Evolutionary conservation across 2,888 invertebrate genomes (phyloP).

Genomic region (Pterostichus niger): DNA sequence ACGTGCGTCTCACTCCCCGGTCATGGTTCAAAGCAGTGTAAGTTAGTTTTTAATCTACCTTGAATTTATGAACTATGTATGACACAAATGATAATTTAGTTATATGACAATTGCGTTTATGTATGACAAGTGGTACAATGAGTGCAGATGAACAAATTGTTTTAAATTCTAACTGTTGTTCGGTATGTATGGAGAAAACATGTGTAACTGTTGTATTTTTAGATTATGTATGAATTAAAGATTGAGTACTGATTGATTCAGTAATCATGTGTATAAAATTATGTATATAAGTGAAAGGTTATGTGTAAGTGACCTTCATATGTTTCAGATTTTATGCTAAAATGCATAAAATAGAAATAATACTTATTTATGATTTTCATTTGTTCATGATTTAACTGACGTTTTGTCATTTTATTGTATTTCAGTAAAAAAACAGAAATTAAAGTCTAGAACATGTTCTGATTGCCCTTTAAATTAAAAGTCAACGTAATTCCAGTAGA

Average conservation of each 20-base stretch:
- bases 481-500: neutral
- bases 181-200: conserved; percentile 52
- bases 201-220: neutral
- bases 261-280: conserved; percentile 3
- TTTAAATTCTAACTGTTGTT: conserved; percentile 49
- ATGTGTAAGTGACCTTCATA: conserved; percentile 59
- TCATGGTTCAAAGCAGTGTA: conserved; percentile 59
- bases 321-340: conserved; percentile 8
- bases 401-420: conserved; percentile 26
- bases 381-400: conserved; percentile 30
- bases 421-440: conserved; percentile 32
- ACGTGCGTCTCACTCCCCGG: conserved; percentile 2
- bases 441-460: neutral
- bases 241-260: conserved; percentile 5
- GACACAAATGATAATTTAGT: conserved; percentile 12
- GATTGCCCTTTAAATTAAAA: conserved; percentile 9
- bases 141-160: conserved; percentile 33
- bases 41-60: conserved; percentile 29
- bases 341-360: conserved; percentile 16
- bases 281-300: conserved; percentile 53
- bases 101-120: neutral
- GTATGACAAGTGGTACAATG: conserved; percentile 12
- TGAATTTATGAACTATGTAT: neutral
- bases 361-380: neutral
- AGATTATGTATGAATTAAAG: conserved; percentile 10